Conservation (phyloP, 1,140 invertebrate genomes). For the Drosophila mojavensis region DNA sequence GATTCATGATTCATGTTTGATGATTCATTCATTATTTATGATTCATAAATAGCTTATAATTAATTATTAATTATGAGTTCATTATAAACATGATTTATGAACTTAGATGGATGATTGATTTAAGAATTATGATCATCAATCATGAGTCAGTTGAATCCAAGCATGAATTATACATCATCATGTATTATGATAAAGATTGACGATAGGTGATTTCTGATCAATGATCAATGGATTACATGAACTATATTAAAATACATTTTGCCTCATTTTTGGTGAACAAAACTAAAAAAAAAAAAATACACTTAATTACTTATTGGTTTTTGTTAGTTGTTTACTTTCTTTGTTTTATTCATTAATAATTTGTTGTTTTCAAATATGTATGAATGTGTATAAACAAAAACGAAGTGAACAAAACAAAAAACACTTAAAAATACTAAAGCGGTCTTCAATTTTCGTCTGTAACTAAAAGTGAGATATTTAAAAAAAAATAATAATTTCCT, state of each 20-base stretch:
- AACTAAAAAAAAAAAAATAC: conserved; percentile 48
- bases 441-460: conserved; percentile 67
- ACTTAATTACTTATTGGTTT: conserved; percentile 57
- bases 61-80: too few species aligned
- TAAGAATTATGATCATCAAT: too few species aligned
- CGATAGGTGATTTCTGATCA: too few species aligned
- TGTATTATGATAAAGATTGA: too few species aligned
- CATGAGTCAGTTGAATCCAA: too few species aligned
- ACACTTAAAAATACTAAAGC: conserved; percentile 44
- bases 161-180: too few species aligned
- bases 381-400: conserved; percentile 68
- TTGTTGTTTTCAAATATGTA: conserved; percentile 54
- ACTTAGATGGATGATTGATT: too few species aligned
- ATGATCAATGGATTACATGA: not conserved
- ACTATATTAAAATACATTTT: conserved; percentile 31
- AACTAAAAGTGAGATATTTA: conserved; percentile 22
- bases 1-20: too few species aligned
- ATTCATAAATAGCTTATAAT: too few species aligned
- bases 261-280: conserved; percentile 72
- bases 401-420: conserved; percentile 11
- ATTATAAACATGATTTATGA: too few species aligned
- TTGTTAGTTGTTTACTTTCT: conserved; percentile 54
- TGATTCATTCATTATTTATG: too few species aligned
- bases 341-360: too few species aligned
- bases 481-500: conserved; percentile 26